These are phyloP conservation scores for Blennius ocellaris DNA, from an alignment of 2,113 vertebrate species.

Conservation along the genomic window DNA sequence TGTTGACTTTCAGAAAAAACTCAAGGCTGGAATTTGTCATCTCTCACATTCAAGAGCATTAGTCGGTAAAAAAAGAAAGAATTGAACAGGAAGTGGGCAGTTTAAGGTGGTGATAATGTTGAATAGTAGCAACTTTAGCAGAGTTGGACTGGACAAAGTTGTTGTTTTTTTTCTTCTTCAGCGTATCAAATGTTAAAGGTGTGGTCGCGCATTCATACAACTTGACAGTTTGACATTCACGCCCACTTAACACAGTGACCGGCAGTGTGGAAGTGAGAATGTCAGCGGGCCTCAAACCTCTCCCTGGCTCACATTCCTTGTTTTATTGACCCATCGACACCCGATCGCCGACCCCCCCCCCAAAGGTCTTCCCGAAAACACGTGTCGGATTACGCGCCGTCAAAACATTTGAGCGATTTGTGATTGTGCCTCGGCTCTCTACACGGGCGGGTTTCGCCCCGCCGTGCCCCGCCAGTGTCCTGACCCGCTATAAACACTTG, in stretches of 20 bases:
- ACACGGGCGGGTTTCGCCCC: background rate
- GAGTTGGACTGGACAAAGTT: background rate
- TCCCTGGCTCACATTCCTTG: background rate
- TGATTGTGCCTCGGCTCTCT: background rate
- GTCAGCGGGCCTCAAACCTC: background rate
- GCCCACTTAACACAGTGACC: background rate
- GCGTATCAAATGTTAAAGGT: background rate
- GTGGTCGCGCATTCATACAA: background rate
- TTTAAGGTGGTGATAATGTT: conserved; percentile 20
- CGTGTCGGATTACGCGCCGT: background rate
- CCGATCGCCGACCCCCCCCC: background rate
- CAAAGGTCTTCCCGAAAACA: background rate
- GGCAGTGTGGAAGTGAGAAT: background rate
- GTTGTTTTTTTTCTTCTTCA: background rate
- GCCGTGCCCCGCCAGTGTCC: background rate
- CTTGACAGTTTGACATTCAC: background rate
- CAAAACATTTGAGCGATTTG: background rate
- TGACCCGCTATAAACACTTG: background rate
- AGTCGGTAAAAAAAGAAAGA: background rate
- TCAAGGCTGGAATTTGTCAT: background rate
- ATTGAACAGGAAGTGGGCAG: background rate
- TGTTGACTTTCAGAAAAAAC: conserved; percentile 13
- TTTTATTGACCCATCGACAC: background rate
- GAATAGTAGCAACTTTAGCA: no score
- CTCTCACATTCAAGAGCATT: conserved; percentile 17